A percentile compares a stretch with the other conserved stretches of the same genome.
phyloP scores from a whole-genome alignment of 2,113 vertebrate genomes.

The Conger conger region DNA sequence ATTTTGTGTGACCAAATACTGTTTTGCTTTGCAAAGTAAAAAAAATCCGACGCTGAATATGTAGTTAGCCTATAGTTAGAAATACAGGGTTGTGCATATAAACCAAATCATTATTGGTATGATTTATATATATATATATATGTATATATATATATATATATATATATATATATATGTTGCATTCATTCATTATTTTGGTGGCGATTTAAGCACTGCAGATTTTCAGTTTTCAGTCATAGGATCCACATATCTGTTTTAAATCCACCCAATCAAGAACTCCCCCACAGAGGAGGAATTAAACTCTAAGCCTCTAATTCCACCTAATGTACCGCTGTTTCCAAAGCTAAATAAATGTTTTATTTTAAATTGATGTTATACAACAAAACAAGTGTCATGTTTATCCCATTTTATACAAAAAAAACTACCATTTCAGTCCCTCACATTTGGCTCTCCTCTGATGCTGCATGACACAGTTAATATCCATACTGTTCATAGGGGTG shows the following conservation, averaged over 20 bases:
- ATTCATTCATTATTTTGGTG: no score
- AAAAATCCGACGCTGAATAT: no score
- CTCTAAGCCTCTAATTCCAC: conserved; percentile 5
- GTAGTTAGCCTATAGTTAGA: no score
- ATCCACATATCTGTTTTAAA: not conserved
- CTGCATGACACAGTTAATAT: not conserved
- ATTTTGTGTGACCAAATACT: not conserved
- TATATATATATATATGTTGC: no score
- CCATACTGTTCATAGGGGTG: not conserved
- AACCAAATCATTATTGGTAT: no score
- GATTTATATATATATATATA: no score
- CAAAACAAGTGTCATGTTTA: not conserved
- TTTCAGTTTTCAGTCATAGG: not conserved
- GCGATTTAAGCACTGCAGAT: not conserved
- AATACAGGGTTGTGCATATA: no score
- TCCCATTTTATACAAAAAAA: not conserved
- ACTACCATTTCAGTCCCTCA: not conserved
- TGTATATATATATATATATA: no score
- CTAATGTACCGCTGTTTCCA: not conserved
- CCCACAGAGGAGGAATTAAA: conserved; percentile 12
- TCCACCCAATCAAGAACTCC: not conserved
- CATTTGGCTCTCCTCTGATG: not conserved
- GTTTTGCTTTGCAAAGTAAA: no score
- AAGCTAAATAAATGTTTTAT: not conserved
- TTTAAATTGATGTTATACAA: conserved; percentile 10